phyloP scores from a whole-genome alignment of 1,140 invertebrate species.

The Goniozus legneri region DNA sequence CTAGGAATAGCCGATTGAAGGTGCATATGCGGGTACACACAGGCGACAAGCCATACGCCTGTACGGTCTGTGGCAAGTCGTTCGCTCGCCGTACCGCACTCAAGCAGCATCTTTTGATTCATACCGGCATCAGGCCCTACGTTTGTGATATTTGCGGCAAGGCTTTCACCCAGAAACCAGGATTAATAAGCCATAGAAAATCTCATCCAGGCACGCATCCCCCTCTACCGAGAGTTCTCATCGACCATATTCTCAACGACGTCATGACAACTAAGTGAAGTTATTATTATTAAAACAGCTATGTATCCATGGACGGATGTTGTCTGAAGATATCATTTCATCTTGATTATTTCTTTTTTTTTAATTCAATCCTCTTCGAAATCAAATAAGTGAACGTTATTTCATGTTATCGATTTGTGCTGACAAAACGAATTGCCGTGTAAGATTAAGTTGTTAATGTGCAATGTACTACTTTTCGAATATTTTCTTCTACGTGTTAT shows the following conservation, averaged over 20 bases:
- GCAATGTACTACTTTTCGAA: too few relatives aligned
- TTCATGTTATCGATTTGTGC: too few relatives aligned
- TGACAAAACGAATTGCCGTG: too few relatives aligned
- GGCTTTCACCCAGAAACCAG: constrained; percentile 66
- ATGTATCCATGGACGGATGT: too few relatives aligned
- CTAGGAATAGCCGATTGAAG: constrained; percentile 58
- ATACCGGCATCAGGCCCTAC: constrained; percentile 80
- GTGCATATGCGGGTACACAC: constrained; percentile 64
- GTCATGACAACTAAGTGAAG: constrained; percentile 34
- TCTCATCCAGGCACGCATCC: constrained; percentile 56
- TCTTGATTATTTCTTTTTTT: too few relatives aligned
- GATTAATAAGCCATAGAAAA: constrained; percentile 64
- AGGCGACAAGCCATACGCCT: constrained; percentile 59
- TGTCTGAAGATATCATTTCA: too few relatives aligned
- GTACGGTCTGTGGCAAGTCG: constrained; percentile 61
- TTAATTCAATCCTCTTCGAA: too few relatives aligned
- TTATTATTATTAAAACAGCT: too few relatives aligned
- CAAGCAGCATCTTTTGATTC: constrained; percentile 69
- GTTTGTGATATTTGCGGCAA: constrained; percentile 80
- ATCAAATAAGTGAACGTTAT: too few relatives aligned
- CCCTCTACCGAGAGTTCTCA: constrained; percentile 43
- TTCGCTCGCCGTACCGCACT: constrained; percentile 49
- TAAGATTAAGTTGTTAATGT: too few relatives aligned
- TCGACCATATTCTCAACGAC: constrained; percentile 48
- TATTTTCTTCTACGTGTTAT: too few relatives aligned